Conservation (phyloP, 1,140 invertebrate species). For the Drosophila burlai region DNA sequence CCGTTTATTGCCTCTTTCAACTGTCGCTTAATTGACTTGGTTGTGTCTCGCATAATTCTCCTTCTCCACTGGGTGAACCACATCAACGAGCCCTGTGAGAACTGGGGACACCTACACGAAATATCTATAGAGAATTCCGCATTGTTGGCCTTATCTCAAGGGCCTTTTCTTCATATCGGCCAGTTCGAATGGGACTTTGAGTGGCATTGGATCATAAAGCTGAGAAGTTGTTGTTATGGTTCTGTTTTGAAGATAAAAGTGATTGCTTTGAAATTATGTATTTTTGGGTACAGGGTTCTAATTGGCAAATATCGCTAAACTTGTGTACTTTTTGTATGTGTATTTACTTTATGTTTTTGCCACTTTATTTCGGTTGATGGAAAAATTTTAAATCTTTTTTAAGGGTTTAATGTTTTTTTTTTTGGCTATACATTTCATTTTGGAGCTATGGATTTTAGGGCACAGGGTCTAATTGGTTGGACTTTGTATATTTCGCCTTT, state of each 20-base stretch:
- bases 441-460: not conserved
- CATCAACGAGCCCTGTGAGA: constrained; percentile 20
- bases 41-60: constrained; percentile 35
- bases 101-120: constrained; percentile 32
- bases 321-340: constrained; percentile 1
- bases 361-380: not conserved
- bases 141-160: constrained; percentile 36
- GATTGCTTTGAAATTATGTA: constrained; percentile 24
- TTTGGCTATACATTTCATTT: not conserved
- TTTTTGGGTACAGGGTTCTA: not conserved
- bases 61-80: not conserved
- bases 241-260: constrained; percentile 19
- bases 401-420: not conserved
- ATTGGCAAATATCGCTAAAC: constrained; percentile 15
- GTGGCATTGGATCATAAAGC: constrained; percentile 45
- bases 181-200: constrained; percentile 18
- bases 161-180: constrained; percentile 22
- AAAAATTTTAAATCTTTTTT: not conserved
- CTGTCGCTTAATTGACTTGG: constrained; percentile 79
- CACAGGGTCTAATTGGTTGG: not conserved
- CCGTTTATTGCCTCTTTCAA: constrained; percentile 73
- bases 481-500: not conserved
- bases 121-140: not conserved
- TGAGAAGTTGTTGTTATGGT: constrained; percentile 2
- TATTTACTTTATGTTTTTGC: not conserved